Evolutionary conservation across 1,140 invertebrate species (phyloP), one percentile per base, ranked within the genome.

Genomic region (Archegozetes longisetosus): DNA sequence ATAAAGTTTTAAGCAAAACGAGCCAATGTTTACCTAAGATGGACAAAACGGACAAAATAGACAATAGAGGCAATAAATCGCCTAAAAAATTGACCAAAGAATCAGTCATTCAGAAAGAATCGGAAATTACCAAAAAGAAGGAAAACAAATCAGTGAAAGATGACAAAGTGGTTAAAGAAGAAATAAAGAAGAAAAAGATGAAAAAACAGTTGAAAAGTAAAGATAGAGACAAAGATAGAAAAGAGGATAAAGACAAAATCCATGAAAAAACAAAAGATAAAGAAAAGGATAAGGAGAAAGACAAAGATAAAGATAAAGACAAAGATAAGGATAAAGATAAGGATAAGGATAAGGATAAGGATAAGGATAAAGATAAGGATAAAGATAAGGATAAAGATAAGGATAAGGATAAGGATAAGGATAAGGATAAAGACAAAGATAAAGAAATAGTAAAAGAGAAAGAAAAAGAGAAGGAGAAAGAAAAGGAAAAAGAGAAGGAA

Each of bases 271-370:
- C 71, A 28, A 73, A 3, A 64, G 72, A 61, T 64, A 70, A 82
- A 78, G 62, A 84, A 87, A 27, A 84, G 82, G 20, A 64, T 49
- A 48, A 66, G 46, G 17, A 66, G 32, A n/a, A n/a, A n/a, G n/a
- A n/a, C n/a, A n/a, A n/a, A n/a, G n/a, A n/a, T n/a, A 9, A 25
- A 1, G 23, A 54, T n/a, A 62, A 63, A 53, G 60, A 48, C 29
- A 24, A 26, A 14, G 46, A 13, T 12, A 55, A 20, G 17, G 23
- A 26, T 14, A 12, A 12, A 17, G 13, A n/a, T 14, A 20, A 20
- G 3, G n/a, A 20, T 27, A 47, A 40, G 22, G 6, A 51, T 25
- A 58, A 50, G 46, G 46, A 22, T 17, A 53, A 6, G 17, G 6
- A 9, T 6, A 6, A 40, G 53, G 64, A 65, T 28, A 54, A 49